A percentile compares a stretch with the other conserved stretches of the same genome.
These are phyloP conservation scores for Heterocephalus glaber DNA, from an alignment of 2,113 vertebrate species.

Conservation along the genomic window DNA sequence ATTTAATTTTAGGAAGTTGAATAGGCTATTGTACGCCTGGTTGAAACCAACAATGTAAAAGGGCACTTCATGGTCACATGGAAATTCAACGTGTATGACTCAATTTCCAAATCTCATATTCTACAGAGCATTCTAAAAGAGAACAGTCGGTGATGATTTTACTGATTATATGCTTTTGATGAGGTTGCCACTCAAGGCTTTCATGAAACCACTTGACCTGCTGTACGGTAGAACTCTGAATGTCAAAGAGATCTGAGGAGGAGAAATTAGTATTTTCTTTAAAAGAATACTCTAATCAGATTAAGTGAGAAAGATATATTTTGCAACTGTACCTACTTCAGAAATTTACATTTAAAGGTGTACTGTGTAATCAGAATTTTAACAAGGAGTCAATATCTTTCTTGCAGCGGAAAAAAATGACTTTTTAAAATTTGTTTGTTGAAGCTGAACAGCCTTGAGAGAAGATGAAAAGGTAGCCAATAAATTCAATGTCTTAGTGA, in stretches of 20 bases:
- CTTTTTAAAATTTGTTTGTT: conserved; percentile 79
- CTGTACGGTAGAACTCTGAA: not conserved
- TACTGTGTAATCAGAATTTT: conserved; percentile 71
- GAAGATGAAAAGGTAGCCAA: conserved; percentile 77
- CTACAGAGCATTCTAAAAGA: not conserved
- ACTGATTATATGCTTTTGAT: conserved; percentile 32
- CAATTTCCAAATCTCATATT: not conserved
- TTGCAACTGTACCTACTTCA: conserved; percentile 70
- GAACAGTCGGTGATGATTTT: not conserved
- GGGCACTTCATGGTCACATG: not conserved
- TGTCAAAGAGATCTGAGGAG: conserved; percentile 59
- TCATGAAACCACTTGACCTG: conserved; percentile 53
- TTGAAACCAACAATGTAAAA: not conserved
- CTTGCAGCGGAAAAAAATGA: conserved; percentile 61
- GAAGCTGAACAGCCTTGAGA: conserved; percentile 75
- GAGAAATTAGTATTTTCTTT: conserved; percentile 2
- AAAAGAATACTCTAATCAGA: conserved; percentile 56
- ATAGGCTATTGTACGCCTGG: not conserved
- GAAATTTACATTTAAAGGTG: conserved; percentile 76
- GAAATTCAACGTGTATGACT: not conserved
- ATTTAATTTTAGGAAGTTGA: not conserved
- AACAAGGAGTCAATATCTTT: conserved; percentile 73
- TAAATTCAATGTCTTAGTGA: conserved; percentile 75
- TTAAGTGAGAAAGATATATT: conserved; percentile 72
- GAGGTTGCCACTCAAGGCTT: conserved; percentile 15